Evolutionary conservation across 2,113 vertebrate species (phyloP), one percentile per base, ranked within the genome.

Genomic region (Osmerus mordax): DNA sequence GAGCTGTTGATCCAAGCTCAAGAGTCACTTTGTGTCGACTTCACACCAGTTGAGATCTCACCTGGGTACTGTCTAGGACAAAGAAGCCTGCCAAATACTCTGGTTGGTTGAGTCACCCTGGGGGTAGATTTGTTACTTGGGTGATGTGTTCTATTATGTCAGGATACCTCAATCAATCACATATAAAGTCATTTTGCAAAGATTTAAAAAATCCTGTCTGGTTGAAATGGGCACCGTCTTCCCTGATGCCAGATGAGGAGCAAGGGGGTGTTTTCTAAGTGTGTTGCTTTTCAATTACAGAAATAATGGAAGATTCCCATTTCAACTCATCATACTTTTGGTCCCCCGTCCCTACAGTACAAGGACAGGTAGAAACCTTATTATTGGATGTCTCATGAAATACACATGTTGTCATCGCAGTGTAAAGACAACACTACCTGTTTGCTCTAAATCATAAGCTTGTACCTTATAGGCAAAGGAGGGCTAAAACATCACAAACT

Each of bases 221-320:
- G 28, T 8, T 64, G 16, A 64, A 29, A 32, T 18, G 62, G 29
- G 77, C 78, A 72, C 83, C 76, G 74, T 79, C 54, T 85, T 79
- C 84, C 84, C 71, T 78, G 63, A 62, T 81, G 75, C 76, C 4
- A 70, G n/a, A 55, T 58, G 55, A 74, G 74, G 73, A 78, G 78
- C 70, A 83, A 83, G 84, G 84, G 70, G 84, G 81, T 88, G 82
- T 89, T 86, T 90, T 90, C 88, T 89, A 91, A 90, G 86, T 89
- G 82, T 92, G 90, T 89, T 91, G 88, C 89, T 92, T 92, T 90
- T 91, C 91, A 90, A 89, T 93, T 83, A 84, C 92, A 97, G 96
- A 95, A 96, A 97, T 95, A 94, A 99, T 99, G 97, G 97, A 99
- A 94, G 97, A 99, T 93, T 98, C 97, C 95, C 96, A 97, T 93